Evolutionary conservation across 2,888 invertebrate genomes (phyloP), one percentile per base, ranked within the genome.

Genomic region (Drosophila lutescens): DNA sequence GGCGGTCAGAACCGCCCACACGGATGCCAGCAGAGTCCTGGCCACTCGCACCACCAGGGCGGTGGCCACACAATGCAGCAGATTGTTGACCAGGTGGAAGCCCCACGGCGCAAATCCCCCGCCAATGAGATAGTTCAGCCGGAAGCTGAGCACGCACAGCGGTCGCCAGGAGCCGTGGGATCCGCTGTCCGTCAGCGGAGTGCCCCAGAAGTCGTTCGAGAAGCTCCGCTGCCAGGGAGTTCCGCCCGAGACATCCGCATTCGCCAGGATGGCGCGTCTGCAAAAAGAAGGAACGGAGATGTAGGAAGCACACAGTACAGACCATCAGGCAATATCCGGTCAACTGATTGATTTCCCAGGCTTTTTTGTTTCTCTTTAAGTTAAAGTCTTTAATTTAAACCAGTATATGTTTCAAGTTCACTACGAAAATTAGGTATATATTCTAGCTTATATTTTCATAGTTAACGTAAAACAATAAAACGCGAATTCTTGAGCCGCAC

Each of bases 81-180:
- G 92, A 67, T 98, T 95, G 93, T 98, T 98, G 83, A 96, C 94
- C 82, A 97, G 93, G 92, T 98, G 98, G 93, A 96, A 98, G 86
- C 97, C 96, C 93, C 95, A 95, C 15, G 97, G 96, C 79, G 95
- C 95, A 88, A 96, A 94, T 68, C 96, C 96, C 57, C 96, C 96
- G 79, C 95, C 95, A 76, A 95, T 94, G 72, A 96, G 93, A 92
- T 95, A 94, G 93, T 98, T 98, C 78, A 97, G 93, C 82, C 98
- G 95, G 93, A 97, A 98, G 80, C 97, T 95, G 76, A 97, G 95
- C 77, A 97, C 97, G 91, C 97, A 97, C 85, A 99, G 93, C 55
- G 99, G 99, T 38, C 99, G 94, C 93, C 98, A 99, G 61, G 98
- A 98, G 89, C 99, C 99, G 93, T 99, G 99, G 13, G 98, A 98